A percentile compares a stretch with the other conserved stretches of the same genome.
These are phyloP conservation scores for Gymnodraco acuticeps DNA, from an alignment of 2,797 vertebrate genomes.

Conservation along the genomic window DNA sequence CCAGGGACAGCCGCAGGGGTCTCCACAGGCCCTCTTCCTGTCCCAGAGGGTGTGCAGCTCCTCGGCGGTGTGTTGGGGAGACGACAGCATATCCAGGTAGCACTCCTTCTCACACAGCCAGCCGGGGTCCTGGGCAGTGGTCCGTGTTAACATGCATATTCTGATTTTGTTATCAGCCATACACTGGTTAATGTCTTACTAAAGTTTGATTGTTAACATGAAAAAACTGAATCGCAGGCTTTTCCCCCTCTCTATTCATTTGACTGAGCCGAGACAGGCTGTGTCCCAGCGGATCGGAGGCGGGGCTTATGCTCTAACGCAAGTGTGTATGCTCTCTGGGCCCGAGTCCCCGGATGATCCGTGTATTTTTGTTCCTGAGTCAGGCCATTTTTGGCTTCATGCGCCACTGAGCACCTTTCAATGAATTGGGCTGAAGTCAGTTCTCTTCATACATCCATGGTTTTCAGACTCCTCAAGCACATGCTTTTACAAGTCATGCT, in stretches of 20 bases:
- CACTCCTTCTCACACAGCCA: constrained; percentile 98
- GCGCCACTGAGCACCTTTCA: too few species aligned
- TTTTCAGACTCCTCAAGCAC: background rate
- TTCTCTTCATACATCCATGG: background rate
- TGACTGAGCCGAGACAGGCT: too few species aligned
- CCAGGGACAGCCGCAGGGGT: constrained; percentile 92
- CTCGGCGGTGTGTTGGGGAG: constrained; percentile 92
- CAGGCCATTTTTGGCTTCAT: too few species aligned
- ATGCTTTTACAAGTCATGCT: background rate
- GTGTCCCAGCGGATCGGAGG: too few species aligned
- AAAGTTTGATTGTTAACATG: constrained; percentile 4
- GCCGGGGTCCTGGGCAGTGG: constrained; percentile 86
- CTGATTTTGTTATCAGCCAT: background rate
- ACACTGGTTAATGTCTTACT: background rate
- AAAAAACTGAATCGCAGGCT: too few species aligned
- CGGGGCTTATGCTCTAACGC: too few species aligned
- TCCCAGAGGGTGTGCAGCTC: constrained; percentile 91
- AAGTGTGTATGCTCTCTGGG: too few species aligned
- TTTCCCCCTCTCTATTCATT: too few species aligned
- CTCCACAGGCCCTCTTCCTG: constrained; percentile 88
- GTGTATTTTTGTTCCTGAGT: too few species aligned
- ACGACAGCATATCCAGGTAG: constrained; percentile 93
- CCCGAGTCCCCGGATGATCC: too few species aligned
- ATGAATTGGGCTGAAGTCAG: too few species aligned
- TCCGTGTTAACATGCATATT: background rate